These are phyloP conservation scores for Melanotaenia maccullochi DNA, from an alignment of 2,797 vertebrate species.

Conservation along the genomic window DNA sequence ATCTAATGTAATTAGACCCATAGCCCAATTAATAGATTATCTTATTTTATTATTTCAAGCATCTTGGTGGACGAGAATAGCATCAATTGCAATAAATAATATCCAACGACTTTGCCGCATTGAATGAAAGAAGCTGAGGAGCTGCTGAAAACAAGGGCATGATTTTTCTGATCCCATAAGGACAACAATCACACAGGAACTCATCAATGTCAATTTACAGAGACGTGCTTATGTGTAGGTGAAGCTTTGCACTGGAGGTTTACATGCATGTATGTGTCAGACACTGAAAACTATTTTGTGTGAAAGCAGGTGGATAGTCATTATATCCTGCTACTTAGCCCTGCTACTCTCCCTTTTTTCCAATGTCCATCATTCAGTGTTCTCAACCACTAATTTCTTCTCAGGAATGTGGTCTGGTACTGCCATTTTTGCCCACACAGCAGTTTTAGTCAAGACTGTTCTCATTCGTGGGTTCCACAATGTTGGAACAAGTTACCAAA, in stretches of 20 bases:
- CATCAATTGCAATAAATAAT: slow-evolving; percentile 21
- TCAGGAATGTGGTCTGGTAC: too few relatives aligned
- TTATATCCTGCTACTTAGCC: too few relatives aligned
- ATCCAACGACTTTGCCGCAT: slow-evolving; percentile 2
- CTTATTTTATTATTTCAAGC: slow-evolving; percentile 50
- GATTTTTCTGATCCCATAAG: background rate
- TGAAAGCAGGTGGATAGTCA: background rate
- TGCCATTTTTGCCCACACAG: too few relatives aligned
- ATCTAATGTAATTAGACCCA: slow-evolving; percentile 59
- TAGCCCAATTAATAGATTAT: slow-evolving; percentile 64
- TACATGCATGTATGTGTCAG: background rate
- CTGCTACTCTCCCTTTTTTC: too few relatives aligned
- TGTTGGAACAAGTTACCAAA: too few relatives aligned
- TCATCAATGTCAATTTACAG: background rate
- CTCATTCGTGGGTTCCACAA: too few relatives aligned
- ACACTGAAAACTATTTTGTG: background rate
- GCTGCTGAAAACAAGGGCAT: background rate
- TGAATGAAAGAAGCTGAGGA: slow-evolving; percentile 5
- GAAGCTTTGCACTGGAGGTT: slow-evolving; percentile 15
- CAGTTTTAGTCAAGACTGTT: too few relatives aligned
- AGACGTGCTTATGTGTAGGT: background rate
- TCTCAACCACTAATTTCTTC: too few relatives aligned
- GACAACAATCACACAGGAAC: background rate
- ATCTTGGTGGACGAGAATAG: slow-evolving; percentile 19
- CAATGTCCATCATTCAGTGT: too few relatives aligned